Evolutionary conservation across 2,888 invertebrate species (phyloP).

Genomic region (Aporophyla nigra): DNA sequence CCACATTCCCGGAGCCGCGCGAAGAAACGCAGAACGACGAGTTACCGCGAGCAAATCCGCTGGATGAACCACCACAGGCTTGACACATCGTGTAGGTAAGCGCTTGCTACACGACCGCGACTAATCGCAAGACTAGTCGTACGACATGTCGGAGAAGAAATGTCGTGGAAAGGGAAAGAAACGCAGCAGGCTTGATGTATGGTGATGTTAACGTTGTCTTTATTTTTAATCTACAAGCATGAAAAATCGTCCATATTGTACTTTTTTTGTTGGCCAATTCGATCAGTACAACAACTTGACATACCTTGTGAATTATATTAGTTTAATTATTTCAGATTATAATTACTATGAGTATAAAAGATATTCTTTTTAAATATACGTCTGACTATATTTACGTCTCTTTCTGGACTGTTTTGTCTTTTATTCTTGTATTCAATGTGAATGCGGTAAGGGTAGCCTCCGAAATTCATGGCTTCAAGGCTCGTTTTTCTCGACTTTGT

Average conservation of each 20-base stretch:
- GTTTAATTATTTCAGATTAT: slow-evolving; percentile 22
- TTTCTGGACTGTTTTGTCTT: slow-evolving; percentile 30
- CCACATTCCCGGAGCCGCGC: slow-evolving; percentile 59
- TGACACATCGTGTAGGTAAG: slow-evolving; percentile 72
- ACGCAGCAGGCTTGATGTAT: slow-evolving; percentile 14
- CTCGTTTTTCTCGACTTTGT: background rate
- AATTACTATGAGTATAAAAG: background rate
- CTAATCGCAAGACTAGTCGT: slow-evolving; percentile 8
- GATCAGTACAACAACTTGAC: background rate
- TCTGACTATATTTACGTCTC: slow-evolving; percentile 9
- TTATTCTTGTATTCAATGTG: slow-evolving; percentile 22
- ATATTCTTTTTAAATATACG: slow-evolving; percentile 27
- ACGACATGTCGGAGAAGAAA: slow-evolving; percentile 3
- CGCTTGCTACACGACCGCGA: slow-evolving; percentile 8
- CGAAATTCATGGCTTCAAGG: too few relatives aligned
- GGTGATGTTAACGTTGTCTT: slow-evolving; percentile 22
- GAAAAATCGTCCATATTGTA: slow-evolving; percentile 2
- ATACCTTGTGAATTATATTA: slow-evolving; percentile 39
- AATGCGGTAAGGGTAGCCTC: too few relatives aligned
- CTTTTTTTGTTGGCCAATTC: background rate
- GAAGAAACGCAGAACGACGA: slow-evolving; percentile 69
- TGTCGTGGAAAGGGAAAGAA: slow-evolving; percentile 1
- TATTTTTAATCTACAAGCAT: slow-evolving; percentile 9
- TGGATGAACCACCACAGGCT: slow-evolving; percentile 89
- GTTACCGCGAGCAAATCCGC: slow-evolving; percentile 84